Evolutionary conservation across 2,888 invertebrate species (phyloP), one percentile per base, ranked within the genome.

Genomic region (Ichneumon xanthorius): DNA sequence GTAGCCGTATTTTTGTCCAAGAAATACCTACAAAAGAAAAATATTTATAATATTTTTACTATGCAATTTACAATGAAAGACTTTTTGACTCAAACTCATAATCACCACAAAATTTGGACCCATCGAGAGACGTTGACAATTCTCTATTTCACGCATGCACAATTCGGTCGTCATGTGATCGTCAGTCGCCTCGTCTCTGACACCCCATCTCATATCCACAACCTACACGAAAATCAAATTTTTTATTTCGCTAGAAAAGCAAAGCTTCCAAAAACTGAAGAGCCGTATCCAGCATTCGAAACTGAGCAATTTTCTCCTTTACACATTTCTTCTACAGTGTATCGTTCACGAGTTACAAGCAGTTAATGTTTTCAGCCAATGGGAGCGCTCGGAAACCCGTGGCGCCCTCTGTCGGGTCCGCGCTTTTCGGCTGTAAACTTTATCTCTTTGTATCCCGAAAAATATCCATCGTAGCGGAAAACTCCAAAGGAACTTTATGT

Each of bases 131-230:
- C 99, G 95, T 93, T 99, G 99, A 92, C 99, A 99, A 94, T 99
- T 99, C 94, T 98, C 97, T 86, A 99, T 99, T 95, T 99, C 99
- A 87, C 98, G 96, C 98, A 99, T 99, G 93, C 99, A 99, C 0
- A 99, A 96, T 91, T 99, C 98, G 0, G 99, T 99, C 26, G 99
- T 99, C 99, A 99, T 99, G 95, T 99, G 99, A 96, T 99, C 99
- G 92, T 99, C 99, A 0, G 99, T 99, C 0, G 99, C 99, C 94
- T 99, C 99, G 92, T 99, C 99, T 91, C 99, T 95, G 0, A 99
- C 99, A 5, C 99, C 99, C 99, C 99, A 99, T 91, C 99, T 95
- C 99, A 99, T 99, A 94, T 99, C 99, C 40, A 99, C 99, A 3
- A 99, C 99, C 98, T 98, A 89, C 11, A 85, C 81, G n/a, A 67